Conservation (phyloP, 1,140 invertebrate species). For the Aleiodes sp. region DNA sequence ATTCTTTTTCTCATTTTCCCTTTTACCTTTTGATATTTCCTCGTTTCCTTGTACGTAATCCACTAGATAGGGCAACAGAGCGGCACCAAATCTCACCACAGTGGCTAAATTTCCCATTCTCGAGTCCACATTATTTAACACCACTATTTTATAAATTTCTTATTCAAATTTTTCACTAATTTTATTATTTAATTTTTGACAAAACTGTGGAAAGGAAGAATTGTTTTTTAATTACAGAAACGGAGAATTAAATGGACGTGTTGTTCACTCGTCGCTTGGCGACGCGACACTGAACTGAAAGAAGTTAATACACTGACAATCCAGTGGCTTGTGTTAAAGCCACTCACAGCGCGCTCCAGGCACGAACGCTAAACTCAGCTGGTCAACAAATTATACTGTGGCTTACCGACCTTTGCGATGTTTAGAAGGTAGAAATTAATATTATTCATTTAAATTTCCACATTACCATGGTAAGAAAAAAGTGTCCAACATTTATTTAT, state of each 20-base stretch:
- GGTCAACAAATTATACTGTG: constrained; percentile 1
- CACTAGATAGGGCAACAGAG: constrained; percentile 54
- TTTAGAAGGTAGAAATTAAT: too few relatives aligned
- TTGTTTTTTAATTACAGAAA: background rate
- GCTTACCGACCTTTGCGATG: background rate
- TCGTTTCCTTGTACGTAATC: constrained; percentile 54
- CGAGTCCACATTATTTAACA: constrained; percentile 55
- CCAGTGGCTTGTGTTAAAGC: too few relatives aligned
- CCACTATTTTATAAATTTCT: constrained; percentile 5
- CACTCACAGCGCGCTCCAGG: background rate
- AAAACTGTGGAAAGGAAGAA: background rate
- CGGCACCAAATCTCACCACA: constrained; percentile 55
- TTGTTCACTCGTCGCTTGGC: constrained; percentile 11
- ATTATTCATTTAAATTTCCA: too few relatives aligned
- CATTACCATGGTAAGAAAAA: too few relatives aligned
- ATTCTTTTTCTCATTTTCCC: too few relatives aligned
- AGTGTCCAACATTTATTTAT: too few relatives aligned
- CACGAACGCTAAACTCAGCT: background rate
- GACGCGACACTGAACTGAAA: constrained; percentile 10
- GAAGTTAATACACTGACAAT: too few relatives aligned
- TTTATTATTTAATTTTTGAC: background rate
- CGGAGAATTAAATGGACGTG: background rate
- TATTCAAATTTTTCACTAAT: background rate
- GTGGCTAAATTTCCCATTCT: constrained; percentile 60
- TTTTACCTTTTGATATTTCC: constrained; percentile 52